phyloP scores from a whole-genome alignment of 2,113 vertebrate genomes.

The Narcine bancroftii region DNA sequence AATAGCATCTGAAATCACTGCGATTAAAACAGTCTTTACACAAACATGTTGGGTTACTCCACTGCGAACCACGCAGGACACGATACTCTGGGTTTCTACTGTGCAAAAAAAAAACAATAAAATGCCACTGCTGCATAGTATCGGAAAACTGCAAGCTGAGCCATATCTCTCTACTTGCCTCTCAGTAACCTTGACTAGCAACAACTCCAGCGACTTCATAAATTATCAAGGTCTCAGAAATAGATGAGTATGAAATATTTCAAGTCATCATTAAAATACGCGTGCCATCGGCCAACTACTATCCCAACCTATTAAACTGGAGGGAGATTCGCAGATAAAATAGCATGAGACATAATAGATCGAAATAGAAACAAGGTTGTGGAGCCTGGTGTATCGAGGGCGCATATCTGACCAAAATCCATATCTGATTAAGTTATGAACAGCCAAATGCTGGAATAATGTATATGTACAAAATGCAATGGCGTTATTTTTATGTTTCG shows the following conservation, averaged over 20 bases:
- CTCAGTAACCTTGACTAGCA: neutral
- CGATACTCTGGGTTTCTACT: neutral
- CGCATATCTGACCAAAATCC: neutral
- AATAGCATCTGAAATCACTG: neutral
- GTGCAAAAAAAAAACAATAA: neutral
- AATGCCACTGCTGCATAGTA: neutral
- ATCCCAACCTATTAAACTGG: neutral
- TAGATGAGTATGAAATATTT: constrained; percentile 5
- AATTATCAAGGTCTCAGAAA: neutral
- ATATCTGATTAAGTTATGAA: constrained; percentile 12
- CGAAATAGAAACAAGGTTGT: neutral
- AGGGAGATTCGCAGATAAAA: constrained; percentile 16
- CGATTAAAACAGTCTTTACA: too few species aligned
- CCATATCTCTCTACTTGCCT: neutral
- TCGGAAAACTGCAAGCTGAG: neutral
- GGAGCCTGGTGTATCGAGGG: neutral
- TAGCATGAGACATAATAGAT: constrained; percentile 18
- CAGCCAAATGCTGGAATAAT: neutral
- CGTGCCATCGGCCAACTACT: neutral
- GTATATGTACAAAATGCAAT: neutral
- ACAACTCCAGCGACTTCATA: neutral
- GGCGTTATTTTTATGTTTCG: neutral
- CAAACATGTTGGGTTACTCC: neutral
- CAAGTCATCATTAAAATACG: constrained; percentile 7
- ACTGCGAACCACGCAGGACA: neutral